Percentiles rank a stretch among this genome's conserved stretches.
Evolutionary conservation across 1,140 invertebrate species (phyloP).

Genomic region (Vanessa atalanta): DNA sequence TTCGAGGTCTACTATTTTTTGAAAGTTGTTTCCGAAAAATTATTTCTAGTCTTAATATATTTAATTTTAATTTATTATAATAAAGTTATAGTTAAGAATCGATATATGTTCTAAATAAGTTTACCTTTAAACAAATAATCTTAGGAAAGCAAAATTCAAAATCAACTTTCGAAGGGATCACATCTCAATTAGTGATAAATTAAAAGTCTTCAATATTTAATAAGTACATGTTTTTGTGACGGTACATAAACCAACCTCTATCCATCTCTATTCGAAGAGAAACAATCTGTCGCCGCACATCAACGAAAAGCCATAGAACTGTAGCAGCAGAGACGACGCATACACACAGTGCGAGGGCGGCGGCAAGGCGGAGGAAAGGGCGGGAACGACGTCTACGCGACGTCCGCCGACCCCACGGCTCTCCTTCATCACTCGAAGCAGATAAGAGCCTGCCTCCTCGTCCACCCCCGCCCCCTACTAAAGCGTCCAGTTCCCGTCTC

Average conservation of each 20-base stretch:
- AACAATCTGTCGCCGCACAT: slow-evolving; percentile 84
- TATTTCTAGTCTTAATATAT: no score
- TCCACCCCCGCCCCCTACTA: slow-evolving; percentile 72
- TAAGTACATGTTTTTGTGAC: not conserved
- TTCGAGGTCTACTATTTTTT: no score
- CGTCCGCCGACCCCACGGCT: slow-evolving; percentile 61
- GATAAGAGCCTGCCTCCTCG: slow-evolving; percentile 74
- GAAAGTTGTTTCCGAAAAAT: no score
- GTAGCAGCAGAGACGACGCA: slow-evolving; percentile 85
- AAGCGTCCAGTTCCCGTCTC: slow-evolving; percentile 81
- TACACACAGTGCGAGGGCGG: slow-evolving; percentile 83
- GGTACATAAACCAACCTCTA: slow-evolving; percentile 80
- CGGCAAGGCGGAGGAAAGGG: slow-evolving; percentile 82
- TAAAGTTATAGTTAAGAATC: no score
- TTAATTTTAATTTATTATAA: no score
- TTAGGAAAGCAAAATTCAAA: no score
- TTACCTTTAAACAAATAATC: no score
- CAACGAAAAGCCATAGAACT: slow-evolving; percentile 86
- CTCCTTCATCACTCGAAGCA: slow-evolving; percentile 82
- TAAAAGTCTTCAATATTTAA: no score
- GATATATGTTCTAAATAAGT: no score
- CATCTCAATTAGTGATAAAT: no score
- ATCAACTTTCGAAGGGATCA: no score
- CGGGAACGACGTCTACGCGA: slow-evolving; percentile 56
- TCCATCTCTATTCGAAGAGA: slow-evolving; percentile 84